Conservation (phyloP, 1,140 invertebrate species). For the Globodera rostochiensis region DNA sequence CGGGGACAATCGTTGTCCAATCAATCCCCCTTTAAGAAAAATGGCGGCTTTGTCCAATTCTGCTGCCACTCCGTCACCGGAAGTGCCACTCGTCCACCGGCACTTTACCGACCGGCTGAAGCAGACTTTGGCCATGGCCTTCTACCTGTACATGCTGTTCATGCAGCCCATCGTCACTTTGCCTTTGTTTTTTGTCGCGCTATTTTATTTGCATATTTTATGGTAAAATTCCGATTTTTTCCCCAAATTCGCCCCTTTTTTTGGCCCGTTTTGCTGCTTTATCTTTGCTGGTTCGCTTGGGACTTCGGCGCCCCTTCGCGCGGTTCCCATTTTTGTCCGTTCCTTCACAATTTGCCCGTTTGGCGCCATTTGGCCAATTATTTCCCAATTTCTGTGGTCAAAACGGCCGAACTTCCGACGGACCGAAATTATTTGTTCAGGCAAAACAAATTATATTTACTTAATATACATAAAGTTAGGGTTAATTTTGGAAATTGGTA, state of each 20-base stretch:
- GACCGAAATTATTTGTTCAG: conserved; percentile 67
- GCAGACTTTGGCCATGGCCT: conserved; percentile 15
- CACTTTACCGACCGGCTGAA: conserved; percentile 15
- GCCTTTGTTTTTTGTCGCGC: conserved; percentile 1
- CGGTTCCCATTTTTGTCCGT: conserved; percentile 1
- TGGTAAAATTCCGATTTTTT: conserved; percentile 15
- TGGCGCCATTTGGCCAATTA: conserved; percentile 64
- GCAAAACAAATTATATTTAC: conserved; percentile 43
- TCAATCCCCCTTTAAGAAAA: too few species aligned
- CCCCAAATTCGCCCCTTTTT: background rate
- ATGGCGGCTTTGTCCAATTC: background rate
- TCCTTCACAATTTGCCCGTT: conserved; percentile 21
- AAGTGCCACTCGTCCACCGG: background rate
- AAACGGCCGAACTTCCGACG: conserved; percentile 67
- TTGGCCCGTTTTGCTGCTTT: conserved; percentile 18
- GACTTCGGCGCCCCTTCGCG: conserved; percentile 1
- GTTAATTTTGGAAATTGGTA: too few species aligned
- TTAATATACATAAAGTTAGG: background rate
- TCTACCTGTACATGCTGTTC: conserved; percentile 15
- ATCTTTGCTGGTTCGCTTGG: conserved; percentile 15
- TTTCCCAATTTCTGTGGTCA: conserved; percentile 67
- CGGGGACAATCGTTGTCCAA: too few species aligned
- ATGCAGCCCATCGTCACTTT: conserved; percentile 8
- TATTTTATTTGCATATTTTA: background rate
- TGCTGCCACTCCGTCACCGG: too few species aligned